Base-by-base conservation (phyloP, 2,888 invertebrate genomes). In the Hemaris fuciformis region DNA sequence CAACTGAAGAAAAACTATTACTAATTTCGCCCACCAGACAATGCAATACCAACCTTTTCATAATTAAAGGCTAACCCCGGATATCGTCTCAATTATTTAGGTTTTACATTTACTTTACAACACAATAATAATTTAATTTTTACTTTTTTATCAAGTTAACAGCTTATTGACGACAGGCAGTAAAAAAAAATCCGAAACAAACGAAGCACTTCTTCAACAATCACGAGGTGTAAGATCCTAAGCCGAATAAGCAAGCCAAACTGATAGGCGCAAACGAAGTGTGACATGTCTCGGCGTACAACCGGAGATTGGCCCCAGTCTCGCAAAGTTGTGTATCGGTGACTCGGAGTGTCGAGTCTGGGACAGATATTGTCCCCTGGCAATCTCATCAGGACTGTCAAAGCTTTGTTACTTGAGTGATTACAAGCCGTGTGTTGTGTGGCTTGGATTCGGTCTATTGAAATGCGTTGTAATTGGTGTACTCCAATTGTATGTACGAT, bases 281-380 rank as follows among this genome's bases (percentile, higher is more conserved):
- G 41, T 18, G 60, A 48, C 41, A 41, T 38, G n/a, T 61, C 46
- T 23, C 23, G 20, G 31, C 38, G 38, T 23, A 15, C 20, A 60
- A 38, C 48, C 43, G 45, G 43, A 61, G 61, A 57, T 61, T 57
- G 43, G 13, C n/a, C 25, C 25, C 34, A 46, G 45, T n/a, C 48
- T 41, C 38, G 46, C 45, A 57, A 61, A 57, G 46, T 61, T 56
- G 61, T 57, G 34, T 57, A 45, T 60, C 56, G 53, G 43, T 25
- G 38, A 23, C 18, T 57, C 8, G 15, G 15, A n/a, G 38, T n/a
- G 27, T 53, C 22, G 31, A 27, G 41, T 34, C 60, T 48, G 48
- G 13, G 38, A 15, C 62, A 67, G 63, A 63, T 64, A 58, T 63
- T 67, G 62, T 64, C 48, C 31, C 22, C 48, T 31, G 48, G 53